phyloP scores from a whole-genome alignment of 2,797 vertebrate genomes.

The Rousettus madagascariensis region DNA sequence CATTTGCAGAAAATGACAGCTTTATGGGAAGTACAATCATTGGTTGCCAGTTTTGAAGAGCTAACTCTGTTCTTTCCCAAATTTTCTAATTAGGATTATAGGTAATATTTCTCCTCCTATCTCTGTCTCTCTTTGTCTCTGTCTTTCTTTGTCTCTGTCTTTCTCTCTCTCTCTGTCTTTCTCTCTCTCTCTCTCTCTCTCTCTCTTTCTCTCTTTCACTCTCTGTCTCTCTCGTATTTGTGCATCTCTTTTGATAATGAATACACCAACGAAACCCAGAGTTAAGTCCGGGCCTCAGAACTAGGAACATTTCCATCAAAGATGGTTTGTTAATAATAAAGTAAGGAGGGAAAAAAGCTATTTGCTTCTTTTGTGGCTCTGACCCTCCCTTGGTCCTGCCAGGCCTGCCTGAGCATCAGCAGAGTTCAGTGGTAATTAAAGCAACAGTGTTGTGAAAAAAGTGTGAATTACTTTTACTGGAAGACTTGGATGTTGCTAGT shows the following conservation, averaged over 20 bases:
- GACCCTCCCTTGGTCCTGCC: constrained; percentile 86
- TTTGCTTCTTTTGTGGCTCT: constrained; percentile 85
- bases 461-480: constrained; percentile 90
- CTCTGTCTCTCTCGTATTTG: constrained; percentile 66
- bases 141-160: neutral
- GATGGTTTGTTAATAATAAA: constrained; percentile 87
- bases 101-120: constrained; percentile 72
- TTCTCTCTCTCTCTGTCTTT: constrained; percentile 66
- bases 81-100: constrained; percentile 77
- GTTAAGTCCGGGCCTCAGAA: constrained; percentile 85
- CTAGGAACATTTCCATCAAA: constrained; percentile 87
- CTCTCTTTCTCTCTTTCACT: constrained; percentile 67
- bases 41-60: constrained; percentile 70
- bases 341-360: constrained; percentile 83
- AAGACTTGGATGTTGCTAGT: constrained; percentile 87
- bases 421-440: constrained; percentile 91
- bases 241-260: constrained; percentile 89
- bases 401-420: constrained; percentile 87
- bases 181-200: constrained; percentile 54
- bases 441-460: constrained; percentile 89
- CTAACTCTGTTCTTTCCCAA: constrained; percentile 68
- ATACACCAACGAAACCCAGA: constrained; percentile 87
- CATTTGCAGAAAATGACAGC: constrained; percentile 66
- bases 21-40: constrained; percentile 63
- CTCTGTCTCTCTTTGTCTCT: neutral